Evolutionary conservation across 2,797 vertebrate species (phyloP).

Genomic region (Sebastes trivittatus): DNA sequence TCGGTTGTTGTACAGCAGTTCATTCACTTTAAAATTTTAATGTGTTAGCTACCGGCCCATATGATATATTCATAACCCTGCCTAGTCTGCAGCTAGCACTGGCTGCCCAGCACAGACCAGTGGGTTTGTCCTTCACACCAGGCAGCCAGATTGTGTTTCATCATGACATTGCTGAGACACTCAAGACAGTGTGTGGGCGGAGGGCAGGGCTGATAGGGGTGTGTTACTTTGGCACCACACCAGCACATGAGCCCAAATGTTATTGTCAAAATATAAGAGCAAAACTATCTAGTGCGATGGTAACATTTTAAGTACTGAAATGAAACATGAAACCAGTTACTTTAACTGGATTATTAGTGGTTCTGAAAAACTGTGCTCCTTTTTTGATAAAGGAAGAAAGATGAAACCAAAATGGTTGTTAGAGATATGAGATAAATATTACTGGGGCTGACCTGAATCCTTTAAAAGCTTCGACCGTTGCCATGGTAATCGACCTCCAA

Average conservation of each 20-base stretch:
- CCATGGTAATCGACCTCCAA: too few relatives aligned
- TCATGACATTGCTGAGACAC: constrained; percentile 60
- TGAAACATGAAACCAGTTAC: not conserved
- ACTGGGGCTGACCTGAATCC: too few relatives aligned
- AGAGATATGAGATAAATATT: not conserved
- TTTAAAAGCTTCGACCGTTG: too few relatives aligned
- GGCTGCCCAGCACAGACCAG: constrained; percentile 43
- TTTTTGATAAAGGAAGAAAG: not conserved
- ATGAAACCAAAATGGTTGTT: not conserved
- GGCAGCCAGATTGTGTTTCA: constrained; percentile 65
- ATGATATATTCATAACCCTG: constrained; percentile 64
- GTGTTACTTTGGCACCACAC: constrained; percentile 17
- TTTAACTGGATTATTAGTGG: not conserved
- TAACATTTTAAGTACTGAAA: not conserved
- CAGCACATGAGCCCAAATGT: constrained; percentile 14
- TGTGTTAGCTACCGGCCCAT: constrained; percentile 46
- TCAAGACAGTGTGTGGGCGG: constrained; percentile 30
- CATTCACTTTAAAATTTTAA: constrained; percentile 66
- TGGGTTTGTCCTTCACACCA: constrained; percentile 59
- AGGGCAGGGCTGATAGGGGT: not conserved
- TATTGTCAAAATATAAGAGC: not conserved
- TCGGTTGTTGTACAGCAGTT: constrained; percentile 32
- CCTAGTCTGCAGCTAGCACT: constrained; percentile 34
- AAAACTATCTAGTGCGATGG: not conserved
- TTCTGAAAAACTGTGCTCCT: not conserved